Evolutionary conservation across 1,140 invertebrate species (phyloP).

Genomic region (Amyelois transitella): DNA sequence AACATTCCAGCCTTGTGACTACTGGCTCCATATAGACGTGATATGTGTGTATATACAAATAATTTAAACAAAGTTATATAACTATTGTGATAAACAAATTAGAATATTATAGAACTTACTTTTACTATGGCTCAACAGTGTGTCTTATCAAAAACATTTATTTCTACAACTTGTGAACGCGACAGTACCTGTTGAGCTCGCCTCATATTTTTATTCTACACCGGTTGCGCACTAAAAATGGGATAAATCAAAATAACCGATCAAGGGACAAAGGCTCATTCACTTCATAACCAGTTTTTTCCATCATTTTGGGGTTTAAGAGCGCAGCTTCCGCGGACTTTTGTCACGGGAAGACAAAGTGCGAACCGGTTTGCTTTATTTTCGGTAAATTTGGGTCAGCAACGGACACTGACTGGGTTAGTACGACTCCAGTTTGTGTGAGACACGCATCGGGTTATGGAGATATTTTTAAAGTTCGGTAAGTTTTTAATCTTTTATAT

Average conservation of each 20-base stretch:
- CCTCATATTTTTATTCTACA: slow-evolving; percentile 58
- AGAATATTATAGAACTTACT: too few species aligned
- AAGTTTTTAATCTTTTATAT: not conserved
- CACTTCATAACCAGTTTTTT: slow-evolving; percentile 58
- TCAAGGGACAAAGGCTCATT: slow-evolving; percentile 62
- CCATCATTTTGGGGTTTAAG: slow-evolving; percentile 29
- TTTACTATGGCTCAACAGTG: too few species aligned
- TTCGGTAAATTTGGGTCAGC: slow-evolving; percentile 57
- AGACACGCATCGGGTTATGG: not conserved
- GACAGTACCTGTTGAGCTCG: slow-evolving; percentile 62
- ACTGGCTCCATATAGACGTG: too few species aligned
- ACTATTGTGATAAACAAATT: too few species aligned
- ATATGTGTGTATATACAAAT: too few species aligned
- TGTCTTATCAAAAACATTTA: too few species aligned
- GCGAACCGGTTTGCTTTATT: slow-evolving; percentile 56
- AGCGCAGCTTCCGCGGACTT: slow-evolving; percentile 62
- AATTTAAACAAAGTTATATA: too few species aligned
- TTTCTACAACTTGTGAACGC: not conserved
- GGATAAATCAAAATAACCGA: slow-evolving; percentile 73
- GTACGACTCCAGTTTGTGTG: slow-evolving; percentile 14
- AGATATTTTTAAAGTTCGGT: not conserved
- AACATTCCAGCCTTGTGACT: too few species aligned
- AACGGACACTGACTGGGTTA: slow-evolving; percentile 32
- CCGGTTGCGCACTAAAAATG: slow-evolving; percentile 61
- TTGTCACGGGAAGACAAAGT: slow-evolving; percentile 59